phyloP scores from a whole-genome alignment of 2,113 vertebrate species.

The Gobiocypris rarus region DNA sequence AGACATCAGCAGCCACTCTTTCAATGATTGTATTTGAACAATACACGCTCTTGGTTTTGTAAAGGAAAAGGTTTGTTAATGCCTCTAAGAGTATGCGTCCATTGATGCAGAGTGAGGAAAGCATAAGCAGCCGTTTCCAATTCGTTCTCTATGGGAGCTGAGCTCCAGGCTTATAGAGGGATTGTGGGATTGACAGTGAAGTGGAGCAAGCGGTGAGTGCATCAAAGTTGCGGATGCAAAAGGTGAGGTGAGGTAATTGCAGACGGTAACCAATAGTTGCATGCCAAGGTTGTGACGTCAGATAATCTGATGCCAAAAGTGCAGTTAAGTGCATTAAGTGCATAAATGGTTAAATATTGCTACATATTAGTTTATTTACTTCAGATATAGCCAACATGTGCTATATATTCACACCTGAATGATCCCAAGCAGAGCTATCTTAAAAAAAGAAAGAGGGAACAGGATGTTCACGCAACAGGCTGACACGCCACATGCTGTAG shows the following conservation, averaged over 20 bases:
- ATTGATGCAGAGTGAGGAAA: background rate
- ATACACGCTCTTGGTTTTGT: background rate
- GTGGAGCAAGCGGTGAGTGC: background rate
- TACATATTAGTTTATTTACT: background rate
- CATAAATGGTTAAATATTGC: background rate
- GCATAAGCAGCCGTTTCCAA: background rate
- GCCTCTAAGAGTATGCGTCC: background rate
- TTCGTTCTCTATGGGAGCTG: background rate
- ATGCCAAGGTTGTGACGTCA: background rate
- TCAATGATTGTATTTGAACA: background rate
- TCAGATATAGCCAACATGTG: background rate
- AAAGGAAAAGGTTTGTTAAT: slow-evolving; percentile 19
- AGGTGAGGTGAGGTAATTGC: background rate
- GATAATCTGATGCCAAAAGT: background rate
- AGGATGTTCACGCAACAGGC: slow-evolving; percentile 43
- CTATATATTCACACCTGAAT: background rate
- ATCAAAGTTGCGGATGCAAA: background rate
- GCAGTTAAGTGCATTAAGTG: background rate
- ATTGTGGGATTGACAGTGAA: slow-evolving; percentile 3
- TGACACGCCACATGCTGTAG: slow-evolving; percentile 58
- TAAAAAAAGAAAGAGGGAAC: slow-evolving; percentile 48
- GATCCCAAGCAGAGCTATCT: slow-evolving; percentile 8
- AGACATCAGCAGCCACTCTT: background rate
- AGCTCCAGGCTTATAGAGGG: background rate
- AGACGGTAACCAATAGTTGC: background rate